A percentile compares a stretch with the other conserved stretches of the same genome.
Evolutionary conservation across 2,888 invertebrate species (phyloP).

Genomic region (Lutraria lutraria): DNA sequence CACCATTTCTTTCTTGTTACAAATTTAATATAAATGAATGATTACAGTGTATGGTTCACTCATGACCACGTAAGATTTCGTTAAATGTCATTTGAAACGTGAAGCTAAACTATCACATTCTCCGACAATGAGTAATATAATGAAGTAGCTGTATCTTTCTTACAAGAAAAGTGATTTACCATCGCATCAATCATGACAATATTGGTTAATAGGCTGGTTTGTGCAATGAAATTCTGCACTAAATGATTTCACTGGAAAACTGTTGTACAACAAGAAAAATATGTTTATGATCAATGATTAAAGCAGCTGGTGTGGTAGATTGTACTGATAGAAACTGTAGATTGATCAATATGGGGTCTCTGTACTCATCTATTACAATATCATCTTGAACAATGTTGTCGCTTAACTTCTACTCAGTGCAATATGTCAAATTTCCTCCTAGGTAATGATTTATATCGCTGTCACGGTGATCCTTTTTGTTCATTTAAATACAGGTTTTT

Average conservation of each 20-base stretch:
- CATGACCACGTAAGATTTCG: background rate
- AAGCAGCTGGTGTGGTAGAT: conserved; percentile 10
- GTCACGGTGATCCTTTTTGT: background rate
- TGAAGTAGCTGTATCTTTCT: background rate
- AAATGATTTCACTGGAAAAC: conserved; percentile 20
- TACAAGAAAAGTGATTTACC: conserved; percentile 27
- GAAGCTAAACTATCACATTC: conserved; percentile 41
- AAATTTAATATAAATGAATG: conserved; percentile 22
- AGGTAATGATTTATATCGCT: background rate
- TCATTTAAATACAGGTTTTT: background rate
- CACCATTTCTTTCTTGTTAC: conserved; percentile 9
- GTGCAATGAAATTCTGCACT: conserved; percentile 28
- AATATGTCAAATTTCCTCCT: conserved; percentile 1
- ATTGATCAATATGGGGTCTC: conserved; percentile 25
- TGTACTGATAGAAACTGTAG: background rate
- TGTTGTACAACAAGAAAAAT: conserved; percentile 9
- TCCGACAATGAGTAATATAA: conserved; percentile 39
- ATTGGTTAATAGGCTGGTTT: conserved; percentile 11
- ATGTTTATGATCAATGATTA: conserved; percentile 19
- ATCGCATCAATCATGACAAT: conserved; percentile 15
- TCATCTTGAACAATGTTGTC: conserved; percentile 9
- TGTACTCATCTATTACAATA: background rate
- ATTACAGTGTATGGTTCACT: conserved; percentile 17
- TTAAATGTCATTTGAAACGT: conserved; percentile 32
- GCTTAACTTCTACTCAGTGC: background rate